Evolutionary conservation across 1,140 invertebrate genomes (phyloP), one percentile per base, ranked within the genome.

Genomic region (Nebria ingens): DNA sequence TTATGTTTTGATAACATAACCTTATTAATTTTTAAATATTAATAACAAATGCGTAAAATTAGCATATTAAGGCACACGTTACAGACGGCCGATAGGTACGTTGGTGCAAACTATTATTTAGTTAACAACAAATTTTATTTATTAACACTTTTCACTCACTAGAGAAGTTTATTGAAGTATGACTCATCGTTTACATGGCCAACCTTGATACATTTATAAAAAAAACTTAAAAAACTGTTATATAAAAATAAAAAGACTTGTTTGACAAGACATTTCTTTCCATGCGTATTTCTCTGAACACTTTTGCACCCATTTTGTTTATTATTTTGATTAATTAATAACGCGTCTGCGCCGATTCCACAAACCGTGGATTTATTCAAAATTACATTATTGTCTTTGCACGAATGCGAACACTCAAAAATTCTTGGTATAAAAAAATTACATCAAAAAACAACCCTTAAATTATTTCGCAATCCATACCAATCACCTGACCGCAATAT

Each of bases 1-100:
- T 90, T 59, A 45, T 45, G 15, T 12, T 45, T 45, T 45, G 40
- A 17, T 45, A 45, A 45, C 40, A 45, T 45, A 45, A 45, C 40
- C 40, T 45, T 6, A 4, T 11, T 17, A 12, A 45, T 45, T 6
- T 45, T 4, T 45, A 11, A n/a, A 4, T 45, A 12, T 11, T 45
- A 45, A 4, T 45, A 45, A 45, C 17, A 17, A 45, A 12, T 12
- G 17, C 17, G 15, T 45, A 45, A 45, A 45, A 45, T 45, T 45
- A 45, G 6, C 40, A 45, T 45, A 45, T 45, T 45, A 45, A 45
- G 40, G 40, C 40, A 45, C 40, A 11, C 15, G 40, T 45, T 45
- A 17, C 40, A 45, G 40, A 45, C 40, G 40, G 40, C 40, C 40
- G 17, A 45, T 17, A 45, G 15, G 3, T 45, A 17, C 17, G 15